Base-by-base conservation (phyloP, 2,113 vertebrate species). In the Cavia porcellus region DNA sequence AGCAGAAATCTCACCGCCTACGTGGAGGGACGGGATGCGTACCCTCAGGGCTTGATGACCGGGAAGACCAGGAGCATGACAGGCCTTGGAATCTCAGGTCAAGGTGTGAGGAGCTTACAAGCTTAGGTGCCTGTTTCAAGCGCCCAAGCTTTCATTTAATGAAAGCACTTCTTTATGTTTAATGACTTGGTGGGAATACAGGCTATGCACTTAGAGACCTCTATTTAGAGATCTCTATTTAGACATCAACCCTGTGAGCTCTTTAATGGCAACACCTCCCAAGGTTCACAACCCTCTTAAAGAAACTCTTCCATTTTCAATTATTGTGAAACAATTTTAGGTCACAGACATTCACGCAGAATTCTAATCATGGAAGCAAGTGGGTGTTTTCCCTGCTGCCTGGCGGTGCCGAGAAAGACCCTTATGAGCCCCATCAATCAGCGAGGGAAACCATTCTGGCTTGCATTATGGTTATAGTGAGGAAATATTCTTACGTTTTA, bases 401-500 rank as follows among this genome's bases (percentile, higher is more conserved):
- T 92, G 15, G 38, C 74, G 94, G 96, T 1, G 50, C 97, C 80
- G 57, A 91, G 94, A 93, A 96, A 97, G 95, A 93, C 95, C 88
- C 91, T 95, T 97, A 91, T 94, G 93, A 97, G 96, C 38, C 59
- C 96, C 96, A 95, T 98, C 96, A 83, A 74, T 97, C 97, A 96
- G 50, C 84, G 30, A 89, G n/a, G 61, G 89, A 38, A 86, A 96
- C 96, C 86, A 89, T 96, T 95, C 95, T 86, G 85, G 22, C 79
- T 86, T 88, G 86, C 97, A 92, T 97, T 96, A 96, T 81, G 87
- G 92, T 91, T 95, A 92, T 61, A 89, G 38, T 62, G 94, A 97
- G 92, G 90, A 96, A 96, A 95, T 86, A 90, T 92, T 97, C 98
- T 97, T 95, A 96, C 86, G 92, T 95, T 97, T 97, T 96, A 94